Conservation (phyloP, 2,888 invertebrate species). For the Dicranocentrus wangi region DNA sequence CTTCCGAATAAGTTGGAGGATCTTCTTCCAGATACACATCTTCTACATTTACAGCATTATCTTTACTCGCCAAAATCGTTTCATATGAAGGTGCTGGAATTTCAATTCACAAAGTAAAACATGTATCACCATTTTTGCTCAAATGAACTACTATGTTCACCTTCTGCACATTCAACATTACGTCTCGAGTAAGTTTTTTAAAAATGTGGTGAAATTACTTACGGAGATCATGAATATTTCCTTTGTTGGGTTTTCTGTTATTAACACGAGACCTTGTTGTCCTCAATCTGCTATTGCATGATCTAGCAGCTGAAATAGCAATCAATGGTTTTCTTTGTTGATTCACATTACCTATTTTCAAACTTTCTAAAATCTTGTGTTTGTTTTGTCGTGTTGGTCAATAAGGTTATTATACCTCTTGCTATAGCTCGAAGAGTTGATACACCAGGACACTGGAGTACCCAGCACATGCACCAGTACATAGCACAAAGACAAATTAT, state of each 20-base stretch:
- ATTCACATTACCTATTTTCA: background rate
- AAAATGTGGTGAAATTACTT: no score
- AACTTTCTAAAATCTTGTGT: no score
- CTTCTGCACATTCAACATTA: background rate
- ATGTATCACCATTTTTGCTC: background rate
- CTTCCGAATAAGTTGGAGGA: conserved; percentile 33
- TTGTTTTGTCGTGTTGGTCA: no score
- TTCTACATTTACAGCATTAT: background rate
- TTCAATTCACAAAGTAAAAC: background rate
- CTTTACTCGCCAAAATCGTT: conserved; percentile 1
- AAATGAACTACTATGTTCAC: no score
- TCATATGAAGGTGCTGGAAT: conserved; percentile 42
- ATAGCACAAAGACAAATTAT: conserved; percentile 32
- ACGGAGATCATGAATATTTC: conserved; percentile 19
- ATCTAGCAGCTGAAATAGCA: background rate
- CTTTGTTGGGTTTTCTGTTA: conserved; percentile 1
- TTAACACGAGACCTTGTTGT: background rate
- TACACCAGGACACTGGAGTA: conserved; percentile 4
- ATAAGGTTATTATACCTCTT: conserved; percentile 6
- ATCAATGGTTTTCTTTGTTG: no score
- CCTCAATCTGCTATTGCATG: conserved; percentile 1
- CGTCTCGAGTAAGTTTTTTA: background rate
- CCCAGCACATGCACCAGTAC: conserved; percentile 39
- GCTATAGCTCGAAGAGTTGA: background rate
- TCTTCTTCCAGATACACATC: conserved; percentile 21